Conservation (phyloP, 2,888 invertebrate species). For the Latrodectus elegans region DNA sequence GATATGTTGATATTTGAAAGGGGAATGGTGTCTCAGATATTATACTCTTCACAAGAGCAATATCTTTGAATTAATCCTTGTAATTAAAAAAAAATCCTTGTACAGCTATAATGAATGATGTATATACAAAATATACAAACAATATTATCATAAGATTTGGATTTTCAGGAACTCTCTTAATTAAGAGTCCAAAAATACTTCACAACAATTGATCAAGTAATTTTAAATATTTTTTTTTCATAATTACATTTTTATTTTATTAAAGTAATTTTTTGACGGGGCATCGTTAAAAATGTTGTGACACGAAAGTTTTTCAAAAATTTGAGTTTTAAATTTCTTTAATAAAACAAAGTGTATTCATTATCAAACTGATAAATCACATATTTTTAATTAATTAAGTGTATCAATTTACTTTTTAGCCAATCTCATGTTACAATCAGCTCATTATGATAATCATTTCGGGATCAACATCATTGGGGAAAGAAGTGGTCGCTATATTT, state of each 20-base stretch:
- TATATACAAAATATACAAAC: too few relatives aligned
- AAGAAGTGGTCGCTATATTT: conserved; percentile 36
- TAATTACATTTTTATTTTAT: not conserved
- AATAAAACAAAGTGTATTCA: too few relatives aligned
- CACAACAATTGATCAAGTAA: too few relatives aligned
- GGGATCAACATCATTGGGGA: conserved; percentile 46
- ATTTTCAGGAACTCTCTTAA: too few relatives aligned
- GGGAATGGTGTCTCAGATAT: too few relatives aligned
- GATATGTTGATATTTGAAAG: too few relatives aligned
- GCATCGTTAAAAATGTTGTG: not conserved
- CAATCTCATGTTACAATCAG: conserved; percentile 40
- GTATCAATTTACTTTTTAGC: conserved; percentile 40
- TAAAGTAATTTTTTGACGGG: not conserved
- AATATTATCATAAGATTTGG: too few relatives aligned
- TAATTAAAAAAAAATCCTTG: too few relatives aligned
- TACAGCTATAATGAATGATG: too few relatives aligned
- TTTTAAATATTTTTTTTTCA: not conserved
- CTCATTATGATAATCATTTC: conserved; percentile 20
- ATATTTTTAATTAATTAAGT: not conserved
- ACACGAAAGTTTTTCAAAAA: not conserved
- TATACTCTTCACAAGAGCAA: too few relatives aligned
- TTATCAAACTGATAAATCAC: not conserved
- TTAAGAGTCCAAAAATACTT: too few relatives aligned
- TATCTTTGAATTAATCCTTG: too few relatives aligned
- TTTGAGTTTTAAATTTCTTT: not conserved